Percentiles rank a stretch among this genome's conserved stretches.
phyloP scores from a whole-genome alignment of 2,113 vertebrate genomes.

The Myodes glareolus region DNA sequence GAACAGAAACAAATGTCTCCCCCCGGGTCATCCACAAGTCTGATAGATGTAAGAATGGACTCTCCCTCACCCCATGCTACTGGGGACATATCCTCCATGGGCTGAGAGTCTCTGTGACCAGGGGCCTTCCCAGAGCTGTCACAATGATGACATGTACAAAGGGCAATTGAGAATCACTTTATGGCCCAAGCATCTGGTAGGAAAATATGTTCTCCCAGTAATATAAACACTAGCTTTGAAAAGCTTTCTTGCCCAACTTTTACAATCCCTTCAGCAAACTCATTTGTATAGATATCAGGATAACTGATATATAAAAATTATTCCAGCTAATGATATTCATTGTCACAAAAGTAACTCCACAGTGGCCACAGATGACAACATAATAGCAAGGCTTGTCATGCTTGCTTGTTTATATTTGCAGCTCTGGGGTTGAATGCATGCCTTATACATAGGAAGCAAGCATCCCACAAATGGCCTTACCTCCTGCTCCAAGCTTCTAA shows the following conservation, averaged over 20 bases:
- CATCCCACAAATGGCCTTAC: background rate
- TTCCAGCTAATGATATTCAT: background rate
- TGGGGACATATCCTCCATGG: fast-evolving
- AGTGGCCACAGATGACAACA: background rate
- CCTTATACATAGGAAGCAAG: background rate
- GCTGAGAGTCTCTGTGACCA: fast-evolving
- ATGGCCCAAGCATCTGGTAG: background rate
- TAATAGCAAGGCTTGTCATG: no score
- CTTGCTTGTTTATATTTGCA: background rate
- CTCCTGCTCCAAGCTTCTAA: background rate
- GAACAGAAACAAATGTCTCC: fast-evolving
- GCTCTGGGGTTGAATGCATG: fast-evolving
- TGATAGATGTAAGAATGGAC: fast-evolving
- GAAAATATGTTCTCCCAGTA: background rate
- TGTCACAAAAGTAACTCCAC: background rate
- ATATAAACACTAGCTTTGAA: background rate
- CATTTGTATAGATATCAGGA: background rate
- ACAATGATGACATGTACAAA: fast-evolving
- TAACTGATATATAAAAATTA: background rate
- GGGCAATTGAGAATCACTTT: fast-evolving
- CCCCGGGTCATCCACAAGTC: background rate
- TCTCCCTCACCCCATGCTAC: no score
- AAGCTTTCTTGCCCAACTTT: background rate
- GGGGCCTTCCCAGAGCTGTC: fast-evolving
- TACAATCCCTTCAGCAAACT: background rate